Conservation (phyloP, 1,140 invertebrate species). For the Chrysoperla carnea region DNA sequence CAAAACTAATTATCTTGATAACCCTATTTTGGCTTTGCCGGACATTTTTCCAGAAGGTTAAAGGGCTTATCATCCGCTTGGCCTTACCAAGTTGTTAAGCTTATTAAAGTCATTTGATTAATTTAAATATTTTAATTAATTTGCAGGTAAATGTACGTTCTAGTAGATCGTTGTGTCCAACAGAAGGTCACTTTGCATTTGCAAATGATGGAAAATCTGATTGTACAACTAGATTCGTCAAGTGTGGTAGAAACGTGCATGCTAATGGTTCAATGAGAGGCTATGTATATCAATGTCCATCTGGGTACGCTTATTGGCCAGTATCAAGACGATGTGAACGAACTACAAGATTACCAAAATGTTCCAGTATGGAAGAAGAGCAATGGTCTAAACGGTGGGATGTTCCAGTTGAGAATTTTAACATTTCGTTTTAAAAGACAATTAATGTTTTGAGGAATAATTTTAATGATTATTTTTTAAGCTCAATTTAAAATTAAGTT, state of each 20-base stretch:
- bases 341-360: conserved; percentile 34
- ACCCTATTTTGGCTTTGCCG: too few species aligned
- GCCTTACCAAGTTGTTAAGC: too few species aligned
- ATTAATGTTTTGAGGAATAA: too few species aligned
- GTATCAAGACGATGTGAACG: conserved; percentile 57
- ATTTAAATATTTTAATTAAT: conserved; percentile 8
- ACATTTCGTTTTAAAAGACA: not conserved
- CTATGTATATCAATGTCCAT: conserved; percentile 56
- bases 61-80: too few species aligned
- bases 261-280: conserved; percentile 36
- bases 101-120: not conserved
- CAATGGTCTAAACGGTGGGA: not conserved
- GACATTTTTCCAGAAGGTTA: too few species aligned
- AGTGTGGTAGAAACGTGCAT: conserved; percentile 36
- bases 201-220: conserved; percentile 28
- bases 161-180: conserved; percentile 38
- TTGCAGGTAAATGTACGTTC: conserved; percentile 40
- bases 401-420: not conserved
- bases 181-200: conserved; percentile 46
- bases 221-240: conserved; percentile 55
- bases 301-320: conserved; percentile 55
- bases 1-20: too few species aligned
- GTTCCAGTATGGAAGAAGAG: conserved; percentile 11
- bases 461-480: too few species aligned
- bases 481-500: too few species aligned